phyloP scores from a whole-genome alignment of 2,888 invertebrate genomes.

The Melanophora roralis region DNA sequence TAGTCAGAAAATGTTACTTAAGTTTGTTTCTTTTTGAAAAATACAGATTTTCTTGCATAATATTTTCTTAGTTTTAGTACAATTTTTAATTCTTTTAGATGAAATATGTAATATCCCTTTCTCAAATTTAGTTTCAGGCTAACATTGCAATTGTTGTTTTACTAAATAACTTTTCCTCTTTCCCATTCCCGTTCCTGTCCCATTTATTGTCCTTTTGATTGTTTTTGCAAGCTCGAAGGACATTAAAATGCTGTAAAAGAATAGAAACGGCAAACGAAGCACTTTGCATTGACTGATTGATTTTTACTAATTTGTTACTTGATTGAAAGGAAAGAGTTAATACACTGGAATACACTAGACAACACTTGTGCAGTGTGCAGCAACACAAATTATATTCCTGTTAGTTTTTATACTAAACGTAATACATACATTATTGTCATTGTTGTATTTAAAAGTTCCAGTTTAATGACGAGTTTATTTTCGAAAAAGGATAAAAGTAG shows the following conservation, averaged over 20 bases:
- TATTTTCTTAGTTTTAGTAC: no score
- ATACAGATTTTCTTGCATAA: no score
- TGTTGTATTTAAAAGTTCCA: neutral
- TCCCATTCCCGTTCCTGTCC: neutral
- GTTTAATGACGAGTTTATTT: constrained; percentile 26
- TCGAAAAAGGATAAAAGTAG: neutral
- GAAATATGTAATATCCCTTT: no score
- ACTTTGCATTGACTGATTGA: constrained; percentile 56
- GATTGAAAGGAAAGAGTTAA: constrained; percentile 47
- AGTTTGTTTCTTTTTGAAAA: no score
- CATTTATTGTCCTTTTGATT: constrained; percentile 26
- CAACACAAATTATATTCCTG: neutral
- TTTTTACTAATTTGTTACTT: constrained; percentile 63
- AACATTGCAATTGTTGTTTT: constrained; percentile 15
- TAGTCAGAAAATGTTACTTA: no score
- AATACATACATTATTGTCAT: neutral
- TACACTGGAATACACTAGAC: no score
- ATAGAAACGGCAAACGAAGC: neutral
- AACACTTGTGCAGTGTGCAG: neutral
- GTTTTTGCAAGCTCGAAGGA: constrained; percentile 44
- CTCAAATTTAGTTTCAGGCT: neutral
- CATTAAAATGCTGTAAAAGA: constrained; percentile 45
- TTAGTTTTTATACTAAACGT: neutral
- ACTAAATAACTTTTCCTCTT: constrained; percentile 17
- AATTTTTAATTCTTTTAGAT: no score